phyloP scores from a whole-genome alignment of 2,888 invertebrate genomes.

The Platycheirus rosarum region DNA sequence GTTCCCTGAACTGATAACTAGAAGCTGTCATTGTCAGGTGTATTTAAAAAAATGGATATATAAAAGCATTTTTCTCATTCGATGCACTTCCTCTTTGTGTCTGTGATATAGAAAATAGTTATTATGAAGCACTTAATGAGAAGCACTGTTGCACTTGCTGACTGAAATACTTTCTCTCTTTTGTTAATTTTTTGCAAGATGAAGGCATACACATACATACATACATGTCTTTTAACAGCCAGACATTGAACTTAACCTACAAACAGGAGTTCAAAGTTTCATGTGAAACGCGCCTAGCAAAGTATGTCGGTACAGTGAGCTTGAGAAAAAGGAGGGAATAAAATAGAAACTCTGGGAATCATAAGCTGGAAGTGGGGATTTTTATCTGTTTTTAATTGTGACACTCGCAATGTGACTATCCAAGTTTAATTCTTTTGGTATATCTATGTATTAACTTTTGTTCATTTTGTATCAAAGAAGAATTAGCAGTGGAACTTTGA shows the following conservation, averaged over 20 bases:
- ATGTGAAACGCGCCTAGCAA: slow-evolving; percentile 44
- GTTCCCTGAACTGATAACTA: slow-evolving; percentile 1
- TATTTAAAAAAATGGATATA: slow-evolving; percentile 24
- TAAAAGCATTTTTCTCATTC: no score
- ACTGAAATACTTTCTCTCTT: slow-evolving; percentile 25
- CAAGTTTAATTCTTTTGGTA: no score
- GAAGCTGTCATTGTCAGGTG: slow-evolving; percentile 18
- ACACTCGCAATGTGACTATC: no score
- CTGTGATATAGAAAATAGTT: slow-evolving; percentile 3
- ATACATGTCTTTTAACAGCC: neutral
- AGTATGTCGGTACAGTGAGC: no score
- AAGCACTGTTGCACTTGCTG: neutral
- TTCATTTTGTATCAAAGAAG: no score
- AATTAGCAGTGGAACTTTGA: no score
- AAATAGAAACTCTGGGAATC: slow-evolving; percentile 62
- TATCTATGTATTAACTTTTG: no score
- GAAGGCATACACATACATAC: neutral
- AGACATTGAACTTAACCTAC: slow-evolving; percentile 65
- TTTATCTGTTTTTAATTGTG: slow-evolving; percentile 68
- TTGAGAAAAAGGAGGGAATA: neutral
- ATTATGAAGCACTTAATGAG: slow-evolving; percentile 12
- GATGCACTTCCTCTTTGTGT: slow-evolving; percentile 21
- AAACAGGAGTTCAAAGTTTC: slow-evolving; percentile 49
- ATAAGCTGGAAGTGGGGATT: slow-evolving; percentile 30
- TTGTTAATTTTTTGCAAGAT: slow-evolving; percentile 24